Conservation (phyloP, 2,888 invertebrate species). For the Myopa testacea region DNA sequence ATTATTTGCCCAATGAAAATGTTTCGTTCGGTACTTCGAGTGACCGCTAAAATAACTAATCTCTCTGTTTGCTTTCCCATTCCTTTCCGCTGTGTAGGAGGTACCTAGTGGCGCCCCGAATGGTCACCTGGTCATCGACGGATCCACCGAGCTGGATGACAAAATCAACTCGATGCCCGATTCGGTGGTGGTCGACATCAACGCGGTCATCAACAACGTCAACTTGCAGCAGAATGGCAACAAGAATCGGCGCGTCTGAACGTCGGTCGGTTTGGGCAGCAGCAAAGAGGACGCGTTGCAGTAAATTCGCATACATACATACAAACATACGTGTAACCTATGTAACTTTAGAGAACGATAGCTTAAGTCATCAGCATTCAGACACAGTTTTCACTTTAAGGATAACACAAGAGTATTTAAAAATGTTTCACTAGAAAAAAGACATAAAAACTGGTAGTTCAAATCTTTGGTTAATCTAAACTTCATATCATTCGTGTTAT, state of each 20-base stretch:
- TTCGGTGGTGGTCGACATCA: constrained; percentile 74
- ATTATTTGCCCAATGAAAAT: constrained; percentile 4
- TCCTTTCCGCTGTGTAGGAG: constrained; percentile 61
- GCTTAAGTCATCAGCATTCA: no score
- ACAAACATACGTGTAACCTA: background rate
- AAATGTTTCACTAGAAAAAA: no score
- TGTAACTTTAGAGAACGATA: background rate
- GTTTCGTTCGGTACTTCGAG: background rate
- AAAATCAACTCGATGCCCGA: constrained; percentile 70
- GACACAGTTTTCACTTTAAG: no score
- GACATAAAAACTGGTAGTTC: background rate
- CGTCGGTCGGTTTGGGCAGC: background rate
- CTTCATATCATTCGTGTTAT: no score
- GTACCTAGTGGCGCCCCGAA: constrained; percentile 68
- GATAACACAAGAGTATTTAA: no score
- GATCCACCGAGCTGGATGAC: constrained; percentile 70
- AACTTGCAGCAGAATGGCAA: constrained; percentile 55
- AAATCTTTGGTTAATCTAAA: background rate
- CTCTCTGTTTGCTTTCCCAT: constrained; percentile 1
- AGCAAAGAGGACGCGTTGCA: constrained; percentile 2
- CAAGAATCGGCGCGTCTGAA: constrained; percentile 48
- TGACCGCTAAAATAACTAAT: constrained; percentile 19
- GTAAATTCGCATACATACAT: background rate
- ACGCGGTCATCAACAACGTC: constrained; percentile 63
- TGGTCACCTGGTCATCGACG: constrained; percentile 69